These are phyloP conservation scores for Onchidella celtica DNA, from an alignment of 2,888 invertebrate species.

Conservation along the genomic window DNA sequence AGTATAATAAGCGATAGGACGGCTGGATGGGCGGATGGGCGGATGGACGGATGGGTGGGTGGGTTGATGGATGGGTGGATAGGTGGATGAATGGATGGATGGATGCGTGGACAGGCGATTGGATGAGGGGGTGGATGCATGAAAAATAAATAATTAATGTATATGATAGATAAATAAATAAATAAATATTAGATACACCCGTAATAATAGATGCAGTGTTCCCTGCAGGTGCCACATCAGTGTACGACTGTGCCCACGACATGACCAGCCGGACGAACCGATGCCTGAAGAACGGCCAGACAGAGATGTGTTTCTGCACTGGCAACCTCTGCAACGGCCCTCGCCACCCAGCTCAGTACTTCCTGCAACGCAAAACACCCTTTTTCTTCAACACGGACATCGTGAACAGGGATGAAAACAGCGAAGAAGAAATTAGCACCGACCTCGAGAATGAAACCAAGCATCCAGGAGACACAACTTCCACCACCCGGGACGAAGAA, in stretches of 20 bases:
- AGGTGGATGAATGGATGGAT: no score
- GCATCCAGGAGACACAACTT: background rate
- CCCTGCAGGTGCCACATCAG: slow-evolving; percentile 12
- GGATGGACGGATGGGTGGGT: no score
- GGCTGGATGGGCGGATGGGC: no score
- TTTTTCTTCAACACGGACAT: background rate
- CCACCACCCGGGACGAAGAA: no score
- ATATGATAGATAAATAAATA: no score
- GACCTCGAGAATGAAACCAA: background rate
- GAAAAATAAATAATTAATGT: no score
- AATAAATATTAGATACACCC: no score
- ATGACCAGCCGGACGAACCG: slow-evolving; percentile 1
- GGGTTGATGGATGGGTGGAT: no score
- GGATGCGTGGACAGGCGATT: no score
- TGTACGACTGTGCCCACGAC: slow-evolving; percentile 36
- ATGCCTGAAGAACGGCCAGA: slow-evolving; percentile 13
- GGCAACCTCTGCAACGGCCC: slow-evolving; percentile 33
- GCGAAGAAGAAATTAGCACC: background rate
- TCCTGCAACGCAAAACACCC: background rate
- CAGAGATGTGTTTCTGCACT: slow-evolving; percentile 27
- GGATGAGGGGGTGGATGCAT: no score
- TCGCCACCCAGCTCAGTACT: background rate
- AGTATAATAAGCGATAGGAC: no score
- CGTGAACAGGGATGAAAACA: background rate
- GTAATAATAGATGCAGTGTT: no score